Conservation (phyloP, 92 coral and sea anemone genomes). For the Bergia sp. region DNA sequence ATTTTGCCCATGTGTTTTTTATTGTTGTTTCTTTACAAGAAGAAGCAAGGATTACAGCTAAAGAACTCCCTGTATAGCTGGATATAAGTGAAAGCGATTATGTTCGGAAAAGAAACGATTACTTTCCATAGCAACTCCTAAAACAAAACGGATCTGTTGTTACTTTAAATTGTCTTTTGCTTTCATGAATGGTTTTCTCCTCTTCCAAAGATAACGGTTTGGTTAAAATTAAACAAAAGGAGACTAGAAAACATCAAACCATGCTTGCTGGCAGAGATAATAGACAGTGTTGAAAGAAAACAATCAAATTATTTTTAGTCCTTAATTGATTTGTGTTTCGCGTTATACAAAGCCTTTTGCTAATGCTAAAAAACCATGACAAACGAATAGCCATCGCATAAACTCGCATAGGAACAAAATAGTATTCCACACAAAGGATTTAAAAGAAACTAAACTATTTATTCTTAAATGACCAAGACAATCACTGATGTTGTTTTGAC, state of each 20-base stretch:
- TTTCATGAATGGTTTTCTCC: background rate
- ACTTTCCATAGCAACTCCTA: constrained; percentile 33
- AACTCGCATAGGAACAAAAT: constrained; percentile 30
- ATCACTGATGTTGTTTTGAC: background rate
- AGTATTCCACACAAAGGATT: background rate
- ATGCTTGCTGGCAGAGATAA: background rate
- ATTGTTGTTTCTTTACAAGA: background rate
- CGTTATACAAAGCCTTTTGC: constrained; percentile 23
- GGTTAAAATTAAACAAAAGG: background rate
- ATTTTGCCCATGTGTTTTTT: background rate
- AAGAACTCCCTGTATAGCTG: background rate
- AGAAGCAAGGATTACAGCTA: background rate
- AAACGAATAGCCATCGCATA: background rate
- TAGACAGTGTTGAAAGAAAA: constrained; percentile 4
- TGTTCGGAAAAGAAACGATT: background rate
- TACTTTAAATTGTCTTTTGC: background rate
- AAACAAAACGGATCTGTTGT: background rate
- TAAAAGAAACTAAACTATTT: constrained; percentile 10
- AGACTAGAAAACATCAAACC: background rate
- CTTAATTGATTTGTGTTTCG: constrained; percentile 18
- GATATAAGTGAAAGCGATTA: background rate
- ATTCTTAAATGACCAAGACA: constrained; percentile 7
- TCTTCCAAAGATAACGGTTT: constrained; percentile 16
- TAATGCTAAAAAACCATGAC: constrained; percentile 25
- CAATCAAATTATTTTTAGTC: constrained; percentile 21